Conservation (phyloP, 2,113 vertebrate genomes). For the Zapornia atra region DNA sequence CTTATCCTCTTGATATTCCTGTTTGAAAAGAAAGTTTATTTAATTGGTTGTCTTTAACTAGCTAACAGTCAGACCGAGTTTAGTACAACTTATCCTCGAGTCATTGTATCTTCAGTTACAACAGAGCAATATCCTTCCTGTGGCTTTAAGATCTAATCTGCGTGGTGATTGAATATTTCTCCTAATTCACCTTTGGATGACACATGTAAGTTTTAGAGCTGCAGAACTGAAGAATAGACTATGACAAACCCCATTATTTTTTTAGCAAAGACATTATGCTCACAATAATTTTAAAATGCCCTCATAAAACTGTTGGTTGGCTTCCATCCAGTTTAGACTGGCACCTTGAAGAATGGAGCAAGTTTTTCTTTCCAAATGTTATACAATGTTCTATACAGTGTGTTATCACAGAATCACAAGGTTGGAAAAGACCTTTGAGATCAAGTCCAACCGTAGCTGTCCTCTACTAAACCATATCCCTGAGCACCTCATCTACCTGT, state of each 20-base stretch:
- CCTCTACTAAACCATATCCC: no score
- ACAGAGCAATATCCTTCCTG: conserved; percentile 17
- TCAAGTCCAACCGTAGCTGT: no score
- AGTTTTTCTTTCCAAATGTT: background rate
- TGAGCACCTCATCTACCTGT: no score
- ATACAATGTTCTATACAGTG: background rate
- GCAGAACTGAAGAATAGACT: background rate
- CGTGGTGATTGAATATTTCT: background rate
- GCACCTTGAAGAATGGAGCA: background rate
- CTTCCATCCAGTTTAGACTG: background rate
- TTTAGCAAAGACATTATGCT: background rate
- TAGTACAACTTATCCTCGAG: background rate
- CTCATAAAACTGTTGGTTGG: background rate
- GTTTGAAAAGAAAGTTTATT: conserved; percentile 56
- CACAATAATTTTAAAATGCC: background rate
- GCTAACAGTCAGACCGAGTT: conserved; percentile 28
- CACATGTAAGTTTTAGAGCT: background rate
- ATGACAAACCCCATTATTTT: background rate
- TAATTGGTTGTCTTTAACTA: conserved; percentile 12
- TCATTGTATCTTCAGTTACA: conserved; percentile 22
- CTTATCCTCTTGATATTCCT: conserved; percentile 94
- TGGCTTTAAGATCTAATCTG: conserved; percentile 18
- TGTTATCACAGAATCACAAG: background rate
- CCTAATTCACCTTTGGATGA: background rate
- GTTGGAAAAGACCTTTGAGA: no score